Evolutionary conservation across 2,113 vertebrate genomes (phyloP), one percentile per base, ranked within the genome.

Genomic region (Polypterus bichir): DNA sequence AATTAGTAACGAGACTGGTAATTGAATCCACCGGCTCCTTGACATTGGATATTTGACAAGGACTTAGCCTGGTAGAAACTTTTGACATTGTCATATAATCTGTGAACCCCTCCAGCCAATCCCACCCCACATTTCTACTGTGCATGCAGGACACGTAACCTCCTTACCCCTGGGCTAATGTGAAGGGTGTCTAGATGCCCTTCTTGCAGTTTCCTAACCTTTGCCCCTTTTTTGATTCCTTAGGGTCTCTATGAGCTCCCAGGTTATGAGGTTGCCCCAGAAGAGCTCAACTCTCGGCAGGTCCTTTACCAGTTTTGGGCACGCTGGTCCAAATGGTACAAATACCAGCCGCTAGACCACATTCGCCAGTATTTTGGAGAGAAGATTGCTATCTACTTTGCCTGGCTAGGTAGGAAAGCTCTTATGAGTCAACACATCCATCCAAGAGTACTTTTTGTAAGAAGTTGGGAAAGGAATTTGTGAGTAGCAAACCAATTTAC

Each of bases 241-340:
- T 64, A 87, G 85, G 85, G 85, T 0, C 69, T 81, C 1, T 86
- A 81, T 63, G 66, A 87, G 68, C 72, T 76, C 6, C 82, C 82
- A 0, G 67, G 59, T 9, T 68, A 68, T 5, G 76, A 79, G 57
- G 68, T 78, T 10, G 66, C 66, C 3, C 74, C 74, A 0, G 79
- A 86, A 0, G 75, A 83, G 61, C 68, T 89, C 59, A 88, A 85
- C 69, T 79, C 81, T 67, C 71, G 79, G 59, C 84, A 86, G 65
- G 67, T 88, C 58, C 77, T 87, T 3, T 84, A 73, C 71, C 70
- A 76, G 5, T 85, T 83, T 71, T 89, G 88, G 87, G 82, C 80
- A n/a, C 76, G 73, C 66, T 89, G 84, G 86, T 71, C 73, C 27
- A 84, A 82, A 62, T 89, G 86, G 87, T 84, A 70, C 77, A 88